Percentiles rank a stretch among this genome's conserved stretches.
These are phyloP conservation scores for Siniperca chuatsi DNA, from an alignment of 2,113 vertebrate genomes.

Conservation along the genomic window DNA sequence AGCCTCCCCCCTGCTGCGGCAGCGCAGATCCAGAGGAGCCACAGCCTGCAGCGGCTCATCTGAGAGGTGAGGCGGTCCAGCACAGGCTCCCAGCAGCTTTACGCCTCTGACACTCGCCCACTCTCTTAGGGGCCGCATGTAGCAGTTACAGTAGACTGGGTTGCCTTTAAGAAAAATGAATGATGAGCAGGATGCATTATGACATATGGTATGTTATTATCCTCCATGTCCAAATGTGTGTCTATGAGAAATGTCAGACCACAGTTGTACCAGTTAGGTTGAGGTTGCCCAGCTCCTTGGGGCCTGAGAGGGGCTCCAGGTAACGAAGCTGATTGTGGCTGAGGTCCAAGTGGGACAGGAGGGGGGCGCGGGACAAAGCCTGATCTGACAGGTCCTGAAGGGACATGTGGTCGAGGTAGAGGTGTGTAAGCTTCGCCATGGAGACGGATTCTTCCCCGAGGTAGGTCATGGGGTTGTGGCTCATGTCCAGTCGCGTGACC, in stretches of 20 bases:
- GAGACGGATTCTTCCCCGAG: slow-evolving; percentile 87
- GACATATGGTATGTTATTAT: background rate
- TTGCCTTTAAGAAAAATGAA: slow-evolving; percentile 83
- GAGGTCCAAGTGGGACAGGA: slow-evolving; percentile 88
- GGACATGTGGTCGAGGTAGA: slow-evolving; percentile 88
- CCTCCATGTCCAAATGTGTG: background rate
- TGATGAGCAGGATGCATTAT: background rate
- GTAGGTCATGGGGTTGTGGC: slow-evolving; percentile 92
- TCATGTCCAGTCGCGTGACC: slow-evolving; percentile 87
- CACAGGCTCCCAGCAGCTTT: slow-evolving; percentile 84
- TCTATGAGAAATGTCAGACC: background rate
- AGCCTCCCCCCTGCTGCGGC: slow-evolving; percentile 44
- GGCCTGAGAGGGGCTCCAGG: slow-evolving; percentile 86
- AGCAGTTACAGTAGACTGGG: slow-evolving; percentile 91
- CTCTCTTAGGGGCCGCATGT: slow-evolving; percentile 85
- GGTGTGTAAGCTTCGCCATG: slow-evolving; percentile 89
- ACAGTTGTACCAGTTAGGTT: slow-evolving; percentile 75
- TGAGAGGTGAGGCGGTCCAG: slow-evolving; percentile 82
- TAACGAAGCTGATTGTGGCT: slow-evolving; percentile 89
- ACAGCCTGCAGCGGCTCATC: slow-evolving; percentile 86
- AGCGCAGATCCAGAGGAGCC: slow-evolving; percentile 81
- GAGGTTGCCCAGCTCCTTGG: slow-evolving; percentile 79
- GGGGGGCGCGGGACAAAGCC: slow-evolving; percentile 86
- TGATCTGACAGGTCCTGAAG: slow-evolving; percentile 90
- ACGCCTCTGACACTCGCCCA: slow-evolving; percentile 83